Evolutionary conservation across 2,797 vertebrate species (phyloP).

Genomic region (Syndactyla subalaris): DNA sequence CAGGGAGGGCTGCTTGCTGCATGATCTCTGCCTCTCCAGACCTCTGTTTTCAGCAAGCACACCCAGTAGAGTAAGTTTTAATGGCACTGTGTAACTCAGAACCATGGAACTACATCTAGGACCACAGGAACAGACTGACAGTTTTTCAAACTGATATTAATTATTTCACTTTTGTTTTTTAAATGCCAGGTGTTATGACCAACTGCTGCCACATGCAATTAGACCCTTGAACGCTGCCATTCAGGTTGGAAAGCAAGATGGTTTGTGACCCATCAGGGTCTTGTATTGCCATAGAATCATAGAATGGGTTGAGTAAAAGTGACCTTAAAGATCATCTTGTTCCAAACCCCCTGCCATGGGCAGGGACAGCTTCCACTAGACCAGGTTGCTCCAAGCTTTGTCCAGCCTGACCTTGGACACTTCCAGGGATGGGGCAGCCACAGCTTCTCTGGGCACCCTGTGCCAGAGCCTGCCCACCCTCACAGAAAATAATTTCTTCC

Average conservation of each 20-base stretch:
- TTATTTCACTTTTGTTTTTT: not conserved
- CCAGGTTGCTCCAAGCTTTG: rapidly evolving
- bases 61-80: not conserved
- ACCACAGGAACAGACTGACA: not conserved
- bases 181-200: not conserved
- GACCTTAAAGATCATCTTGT: not conserved
- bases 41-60: not conserved
- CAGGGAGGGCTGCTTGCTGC: rapidly evolving
- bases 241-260: not conserved
- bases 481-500: not conserved
- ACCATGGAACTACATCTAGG: not conserved
- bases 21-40: not conserved
- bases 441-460: not conserved
- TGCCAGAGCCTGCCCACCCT: not conserved
- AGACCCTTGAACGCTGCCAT: rapidly evolving
- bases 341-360: not conserved
- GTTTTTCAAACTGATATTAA: not conserved
- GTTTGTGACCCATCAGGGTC: not conserved
- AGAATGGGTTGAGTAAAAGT: not conserved
- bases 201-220: rapidly evolving
- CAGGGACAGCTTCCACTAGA: not conserved
- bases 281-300: not conserved
- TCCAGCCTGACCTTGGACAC: not conserved
- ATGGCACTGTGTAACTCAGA: not conserved
- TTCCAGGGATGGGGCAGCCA: not conserved